Conservation (phyloP, 2,797 vertebrate species). For the Salmo trutta region DNA sequence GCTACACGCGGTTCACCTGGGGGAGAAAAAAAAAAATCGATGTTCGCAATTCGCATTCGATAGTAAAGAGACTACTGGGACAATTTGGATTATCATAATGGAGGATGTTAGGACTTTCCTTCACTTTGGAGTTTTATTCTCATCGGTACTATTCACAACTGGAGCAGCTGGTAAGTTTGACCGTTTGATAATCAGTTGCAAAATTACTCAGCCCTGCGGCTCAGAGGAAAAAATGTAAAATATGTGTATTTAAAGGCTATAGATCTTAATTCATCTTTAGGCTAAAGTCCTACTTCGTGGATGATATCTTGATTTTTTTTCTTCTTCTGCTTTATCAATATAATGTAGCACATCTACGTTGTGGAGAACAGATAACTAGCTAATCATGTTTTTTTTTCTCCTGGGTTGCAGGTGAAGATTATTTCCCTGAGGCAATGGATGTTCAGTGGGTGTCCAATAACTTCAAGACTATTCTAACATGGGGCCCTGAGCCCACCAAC, state of each 20-base stretch:
- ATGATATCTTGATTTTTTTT: background rate
- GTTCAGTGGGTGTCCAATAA: constrained; percentile 84
- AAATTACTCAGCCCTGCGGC: background rate
- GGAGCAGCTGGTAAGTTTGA: background rate
- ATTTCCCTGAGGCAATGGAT: constrained; percentile 45
- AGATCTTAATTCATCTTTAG: background rate
- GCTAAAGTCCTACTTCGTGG: background rate
- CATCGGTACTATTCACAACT: background rate
- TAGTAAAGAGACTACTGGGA: background rate
- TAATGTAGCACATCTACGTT: background rate
- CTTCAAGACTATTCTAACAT: constrained; percentile 87
- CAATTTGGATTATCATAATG: background rate
- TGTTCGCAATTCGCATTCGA: background rate
- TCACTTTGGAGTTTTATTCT: background rate
- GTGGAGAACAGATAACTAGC: background rate
- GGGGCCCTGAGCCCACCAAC: constrained; percentile 72
- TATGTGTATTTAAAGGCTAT: background rate
- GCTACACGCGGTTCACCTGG: background rate
- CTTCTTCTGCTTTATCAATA: background rate
- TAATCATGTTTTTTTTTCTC: background rate
- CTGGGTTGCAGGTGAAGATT: constrained; percentile 17
- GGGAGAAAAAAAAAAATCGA: background rate
- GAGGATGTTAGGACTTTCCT: background rate
- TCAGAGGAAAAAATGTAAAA: background rate
- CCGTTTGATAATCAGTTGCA: background rate